Base-by-base conservation (phyloP, 2,888 invertebrate species). In the Scrobipalpa costella region DNA sequence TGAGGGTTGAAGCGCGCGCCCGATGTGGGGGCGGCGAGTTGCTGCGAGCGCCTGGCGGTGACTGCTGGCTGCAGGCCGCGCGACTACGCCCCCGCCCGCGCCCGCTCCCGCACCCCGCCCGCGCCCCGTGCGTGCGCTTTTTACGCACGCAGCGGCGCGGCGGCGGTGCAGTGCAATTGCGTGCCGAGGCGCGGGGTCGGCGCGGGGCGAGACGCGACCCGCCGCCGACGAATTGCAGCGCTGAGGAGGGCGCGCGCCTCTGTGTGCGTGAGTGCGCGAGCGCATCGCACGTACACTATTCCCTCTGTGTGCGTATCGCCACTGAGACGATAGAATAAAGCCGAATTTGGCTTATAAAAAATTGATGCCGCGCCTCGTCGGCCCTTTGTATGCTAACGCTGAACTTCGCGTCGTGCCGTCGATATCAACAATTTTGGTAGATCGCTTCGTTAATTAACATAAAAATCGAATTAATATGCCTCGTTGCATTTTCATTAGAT, bases 121-220 rank as follows among this genome's bases (percentile, higher is more conserved):
- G 52, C 65, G 52, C 59, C 86, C 84, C 52, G 61, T 82, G 87
- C 88, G 87, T 91, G 91, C 91, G 91, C 90, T 90, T 90, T 90
- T 90, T 90, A 90, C 90, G 90, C 90, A 89, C 86, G 84, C 84
- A 84, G 79, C 83, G 80, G 77, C 84, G 80, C 79, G 44, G 79
- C 79, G 80, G 71, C 85, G 88, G 88, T 88, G 90, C 90, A 90
- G 86, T 90, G 90, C 90, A 90, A 91, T 90, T 90, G 90, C 89
- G 88, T 84, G 86, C 86, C 88, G 85, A 81, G 73, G 81, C 80
- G 75, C 75, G 72, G 80, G 75, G 80, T 76, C 75, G 72, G 80
- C 75, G 80, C 76, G 69, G 79, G 74, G 66, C 68, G 60, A 21
- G 68, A 71, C 75, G 75, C 82, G 81, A 81, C 83, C 77, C 86